Conservation (phyloP, 2,888 invertebrate species). For the Polyommatus icarus region DNA sequence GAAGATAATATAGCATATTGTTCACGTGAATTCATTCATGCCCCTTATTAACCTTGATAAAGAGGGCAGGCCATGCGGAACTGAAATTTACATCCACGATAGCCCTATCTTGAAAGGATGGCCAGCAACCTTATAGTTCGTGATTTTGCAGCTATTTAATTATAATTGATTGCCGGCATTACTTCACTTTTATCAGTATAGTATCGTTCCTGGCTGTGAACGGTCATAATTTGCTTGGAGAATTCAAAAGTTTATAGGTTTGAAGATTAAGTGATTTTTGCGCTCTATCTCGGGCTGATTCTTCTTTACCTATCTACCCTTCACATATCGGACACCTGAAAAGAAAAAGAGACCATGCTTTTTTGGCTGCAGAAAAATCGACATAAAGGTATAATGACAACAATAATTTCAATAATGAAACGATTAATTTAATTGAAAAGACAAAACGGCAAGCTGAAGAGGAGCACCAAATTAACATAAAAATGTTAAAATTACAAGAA, state of each 20-base stretch:
- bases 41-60: slow-evolving; percentile 17
- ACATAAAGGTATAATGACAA: too few relatives aligned
- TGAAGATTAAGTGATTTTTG: not conserved
- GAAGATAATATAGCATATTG: not conserved
- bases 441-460: too few relatives aligned
- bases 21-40: slow-evolving; percentile 12
- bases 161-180: not conserved
- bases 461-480: too few relatives aligned
- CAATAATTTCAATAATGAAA: too few relatives aligned
- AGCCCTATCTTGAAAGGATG: slow-evolving; percentile 16
- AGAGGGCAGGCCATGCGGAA: slow-evolving; percentile 7
- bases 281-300: too few relatives aligned
- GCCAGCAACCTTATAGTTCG: slow-evolving; percentile 13
- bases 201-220: not conserved
- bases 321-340: too few relatives aligned
- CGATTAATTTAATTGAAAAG: too few relatives aligned
- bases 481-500: too few relatives aligned
- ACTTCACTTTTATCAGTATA: not conserved
- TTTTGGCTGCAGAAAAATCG: too few relatives aligned
- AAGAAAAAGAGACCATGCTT: too few relatives aligned
- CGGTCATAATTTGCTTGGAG: not conserved
- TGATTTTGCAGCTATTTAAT: slow-evolving; percentile 18
- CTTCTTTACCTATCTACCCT: too few relatives aligned
- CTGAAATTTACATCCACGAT: slow-evolving; percentile 21
- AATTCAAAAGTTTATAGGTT: not conserved